These are phyloP conservation scores for Omphaloscelis lunosa DNA, from an alignment of 2,888 invertebrate species.

Conservation along the genomic window DNA sequence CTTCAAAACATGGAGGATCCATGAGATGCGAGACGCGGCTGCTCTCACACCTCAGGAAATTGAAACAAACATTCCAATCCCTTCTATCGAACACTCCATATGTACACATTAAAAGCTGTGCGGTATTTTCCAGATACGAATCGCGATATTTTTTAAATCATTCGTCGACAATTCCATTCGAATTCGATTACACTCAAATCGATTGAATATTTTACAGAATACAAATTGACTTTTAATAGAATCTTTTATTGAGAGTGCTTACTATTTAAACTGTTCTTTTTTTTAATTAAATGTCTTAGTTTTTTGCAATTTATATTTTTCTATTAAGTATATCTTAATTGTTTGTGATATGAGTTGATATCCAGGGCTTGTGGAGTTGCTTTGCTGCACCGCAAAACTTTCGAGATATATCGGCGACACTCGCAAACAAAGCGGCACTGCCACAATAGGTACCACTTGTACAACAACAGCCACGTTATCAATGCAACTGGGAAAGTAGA, in stretches of 20 bases:
- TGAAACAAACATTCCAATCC: conserved; percentile 88
- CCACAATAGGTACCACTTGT: conserved; percentile 85
- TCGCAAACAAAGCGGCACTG: conserved; percentile 85
- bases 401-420: conserved; percentile 88
- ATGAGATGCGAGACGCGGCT: conserved; percentile 78
- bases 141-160: conserved; percentile 58
- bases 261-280: conserved; percentile 38
- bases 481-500: conserved; percentile 57
- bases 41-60: conserved; percentile 82
- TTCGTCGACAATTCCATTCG: conserved; percentile 46
- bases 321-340: conserved; percentile 61
- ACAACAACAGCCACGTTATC: conserved; percentile 75
- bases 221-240: conserved; percentile 53
- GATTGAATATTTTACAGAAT: conserved; percentile 46
- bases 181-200: conserved; percentile 59
- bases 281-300: not conserved
- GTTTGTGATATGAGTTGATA: conserved; percentile 72
- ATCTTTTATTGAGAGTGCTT: conserved; percentile 34
- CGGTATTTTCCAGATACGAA: conserved; percentile 51
- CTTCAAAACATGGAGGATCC: conserved; percentile 69
- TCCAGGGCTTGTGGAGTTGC: conserved; percentile 73
- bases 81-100: conserved; percentile 73
- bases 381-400: conserved; percentile 84
- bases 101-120: conserved; percentile 72
- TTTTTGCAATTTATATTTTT: not conserved